phyloP scores from a whole-genome alignment of 2,888 invertebrate species.

The Scrobipalpa atriplicella region DNA sequence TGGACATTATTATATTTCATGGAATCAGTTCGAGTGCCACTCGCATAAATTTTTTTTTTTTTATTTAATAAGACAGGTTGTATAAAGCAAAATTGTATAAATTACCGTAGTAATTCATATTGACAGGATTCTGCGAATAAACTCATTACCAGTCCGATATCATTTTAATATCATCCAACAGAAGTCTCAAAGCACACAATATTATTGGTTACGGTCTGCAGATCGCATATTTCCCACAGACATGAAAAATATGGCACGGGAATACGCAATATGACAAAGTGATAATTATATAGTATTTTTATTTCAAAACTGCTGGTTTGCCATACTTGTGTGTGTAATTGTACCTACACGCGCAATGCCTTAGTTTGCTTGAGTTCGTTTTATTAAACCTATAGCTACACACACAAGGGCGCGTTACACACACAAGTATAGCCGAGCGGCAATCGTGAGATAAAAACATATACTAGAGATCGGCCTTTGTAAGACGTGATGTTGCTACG shows the following conservation, averaged over 20 bases:
- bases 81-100: background rate
- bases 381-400: too few relatives aligned
- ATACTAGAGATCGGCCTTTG: background rate
- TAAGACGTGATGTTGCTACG: constrained; percentile 5
- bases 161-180: constrained; percentile 31
- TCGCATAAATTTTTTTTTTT: background rate
- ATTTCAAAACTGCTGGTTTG: too few relatives aligned
- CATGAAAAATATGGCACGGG: constrained; percentile 29
- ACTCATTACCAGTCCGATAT: constrained; percentile 26
- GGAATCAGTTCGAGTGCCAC: too few relatives aligned
- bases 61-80: background rate
- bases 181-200: constrained; percentile 29
- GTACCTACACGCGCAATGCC: too few relatives aligned
- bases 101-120: background rate
- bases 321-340: too few relatives aligned
- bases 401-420: too few relatives aligned
- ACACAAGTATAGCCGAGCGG: too few relatives aligned
- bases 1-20: too few relatives aligned
- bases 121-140: too few relatives aligned
- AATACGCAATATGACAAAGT: constrained; percentile 24
- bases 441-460: too few relatives aligned
- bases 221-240: constrained; percentile 21
- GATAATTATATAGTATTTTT: too few relatives aligned
- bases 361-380: too few relatives aligned
- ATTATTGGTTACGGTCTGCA: constrained; percentile 26